phyloP scores from a whole-genome alignment of 53 echinoderm and acorn worm genomes.

The Mesocentrotus franciscanus region DNA sequence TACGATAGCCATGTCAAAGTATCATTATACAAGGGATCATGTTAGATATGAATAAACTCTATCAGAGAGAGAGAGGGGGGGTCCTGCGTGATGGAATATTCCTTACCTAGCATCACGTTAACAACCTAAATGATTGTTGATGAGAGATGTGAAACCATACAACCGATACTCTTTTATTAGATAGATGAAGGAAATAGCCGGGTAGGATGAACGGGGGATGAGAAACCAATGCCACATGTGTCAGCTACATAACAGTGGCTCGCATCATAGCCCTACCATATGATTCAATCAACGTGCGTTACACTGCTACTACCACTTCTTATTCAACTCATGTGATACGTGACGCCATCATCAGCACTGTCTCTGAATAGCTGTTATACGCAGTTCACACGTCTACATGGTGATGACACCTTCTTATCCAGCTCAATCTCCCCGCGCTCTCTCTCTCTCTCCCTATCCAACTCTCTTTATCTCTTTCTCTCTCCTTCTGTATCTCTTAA shows the following conservation, averaged over 20 bases:
- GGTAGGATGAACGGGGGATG: neutral
- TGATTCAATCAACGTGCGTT: constrained; percentile 56
- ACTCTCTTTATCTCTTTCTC: neutral
- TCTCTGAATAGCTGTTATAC: neutral
- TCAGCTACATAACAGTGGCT: neutral
- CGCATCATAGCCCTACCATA: neutral
- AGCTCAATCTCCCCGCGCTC: neutral
- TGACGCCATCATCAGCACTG: neutral
- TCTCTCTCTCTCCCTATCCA: neutral
- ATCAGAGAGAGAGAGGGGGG: constrained; percentile 4
- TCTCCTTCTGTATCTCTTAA: neutral
- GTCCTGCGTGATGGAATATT: neutral
- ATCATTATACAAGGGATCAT: neutral
- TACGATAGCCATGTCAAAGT: neutral
- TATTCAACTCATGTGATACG: constrained; percentile 21
- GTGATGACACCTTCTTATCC: constrained; percentile 18
- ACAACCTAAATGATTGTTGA: constrained; percentile 28
- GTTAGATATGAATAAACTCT: neutral
- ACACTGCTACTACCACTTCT: constrained; percentile 3
- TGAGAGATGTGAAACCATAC: constrained; percentile 14
- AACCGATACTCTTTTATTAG: neutral
- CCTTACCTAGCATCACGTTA: neutral
- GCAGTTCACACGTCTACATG: constrained; percentile 24
- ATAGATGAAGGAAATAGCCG: neutral
- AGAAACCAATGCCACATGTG: neutral